Percentiles rank a stretch among this genome's conserved stretches.
These are phyloP conservation scores for Tympanuchus pallidicinctus DNA, from an alignment of 2,113 vertebrate species.

Conservation along the genomic window DNA sequence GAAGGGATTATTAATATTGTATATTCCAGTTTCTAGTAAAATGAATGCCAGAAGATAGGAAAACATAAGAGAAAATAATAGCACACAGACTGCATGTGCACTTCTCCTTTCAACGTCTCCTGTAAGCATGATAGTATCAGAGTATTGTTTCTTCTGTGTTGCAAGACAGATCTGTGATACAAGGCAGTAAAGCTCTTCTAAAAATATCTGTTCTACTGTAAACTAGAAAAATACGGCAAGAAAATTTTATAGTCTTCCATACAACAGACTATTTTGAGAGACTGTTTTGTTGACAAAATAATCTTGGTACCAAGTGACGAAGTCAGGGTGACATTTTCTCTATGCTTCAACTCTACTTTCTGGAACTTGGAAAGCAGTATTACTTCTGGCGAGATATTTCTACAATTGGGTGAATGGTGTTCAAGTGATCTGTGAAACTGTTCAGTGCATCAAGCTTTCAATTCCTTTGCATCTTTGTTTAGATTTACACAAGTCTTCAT, in stretches of 20 bases:
- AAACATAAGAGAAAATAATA: not conserved
- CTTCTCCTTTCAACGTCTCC: not conserved
- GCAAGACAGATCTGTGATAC: not conserved
- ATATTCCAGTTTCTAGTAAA: not conserved
- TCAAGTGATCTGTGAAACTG: not conserved
- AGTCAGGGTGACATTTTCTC: not conserved
- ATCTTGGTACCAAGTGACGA: not conserved
- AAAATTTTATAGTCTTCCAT: not conserved
- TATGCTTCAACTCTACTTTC: not conserved
- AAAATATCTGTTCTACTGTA: not conserved
- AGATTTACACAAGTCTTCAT: not conserved
- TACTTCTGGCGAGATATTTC: not conserved
- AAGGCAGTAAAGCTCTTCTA: not conserved
- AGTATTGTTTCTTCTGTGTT: not conserved
- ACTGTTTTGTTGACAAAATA: not conserved
- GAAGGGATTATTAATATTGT: not conserved
- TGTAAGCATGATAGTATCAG: not conserved
- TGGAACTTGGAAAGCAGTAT: not conserved
- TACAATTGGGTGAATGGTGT: not conserved
- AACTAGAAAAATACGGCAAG: not conserved
- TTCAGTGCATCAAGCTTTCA: not conserved
- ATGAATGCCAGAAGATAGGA: not conserved
- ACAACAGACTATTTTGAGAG: not conserved
- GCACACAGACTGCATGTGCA: not conserved
- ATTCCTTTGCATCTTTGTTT: not conserved